Conservation (phyloP, 1,140 invertebrate genomes). For the Caenorhabditis remanei region DNA sequence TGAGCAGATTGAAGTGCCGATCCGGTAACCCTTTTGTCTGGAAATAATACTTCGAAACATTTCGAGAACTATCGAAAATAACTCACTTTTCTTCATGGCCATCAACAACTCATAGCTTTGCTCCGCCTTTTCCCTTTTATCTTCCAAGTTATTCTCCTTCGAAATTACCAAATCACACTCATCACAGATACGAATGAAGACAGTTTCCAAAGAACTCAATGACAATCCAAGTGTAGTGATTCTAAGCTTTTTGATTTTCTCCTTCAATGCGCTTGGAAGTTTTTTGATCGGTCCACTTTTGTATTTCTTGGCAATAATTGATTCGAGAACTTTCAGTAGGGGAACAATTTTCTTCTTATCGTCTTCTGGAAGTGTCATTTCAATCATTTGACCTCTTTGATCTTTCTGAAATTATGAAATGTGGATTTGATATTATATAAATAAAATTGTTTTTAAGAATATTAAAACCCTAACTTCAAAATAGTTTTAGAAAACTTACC, state of each 20-base stretch:
- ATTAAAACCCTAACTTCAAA: background rate
- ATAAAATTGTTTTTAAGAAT: too few species aligned
- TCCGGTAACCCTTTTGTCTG: background rate
- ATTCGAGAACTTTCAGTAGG: conserved; percentile 3
- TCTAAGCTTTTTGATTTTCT: background rate
- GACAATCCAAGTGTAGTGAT: conserved; percentile 4
- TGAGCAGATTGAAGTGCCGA: conserved; percentile 27
- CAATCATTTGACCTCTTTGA: conserved; percentile 30
- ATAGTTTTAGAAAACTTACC: background rate
- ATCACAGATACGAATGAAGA: conserved; percentile 12
- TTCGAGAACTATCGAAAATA: background rate
- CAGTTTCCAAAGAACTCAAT: conserved; percentile 12
- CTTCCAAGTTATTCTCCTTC: background rate
- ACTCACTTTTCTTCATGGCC: conserved; percentile 9
- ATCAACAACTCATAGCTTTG: background rate
- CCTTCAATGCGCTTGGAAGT: background rate
- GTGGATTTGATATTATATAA: too few species aligned
- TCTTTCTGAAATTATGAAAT: background rate
- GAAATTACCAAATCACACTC: conserved; percentile 12
- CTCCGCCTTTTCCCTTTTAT: conserved; percentile 1
- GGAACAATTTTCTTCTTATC: conserved; percentile 24
- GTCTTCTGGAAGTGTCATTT: conserved; percentile 2
- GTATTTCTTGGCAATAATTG: background rate
- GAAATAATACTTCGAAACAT: background rate
- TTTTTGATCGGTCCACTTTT: conserved; percentile 15